phyloP scores from a whole-genome alignment of 2,113 vertebrate species.

The Bos javanicus region DNA sequence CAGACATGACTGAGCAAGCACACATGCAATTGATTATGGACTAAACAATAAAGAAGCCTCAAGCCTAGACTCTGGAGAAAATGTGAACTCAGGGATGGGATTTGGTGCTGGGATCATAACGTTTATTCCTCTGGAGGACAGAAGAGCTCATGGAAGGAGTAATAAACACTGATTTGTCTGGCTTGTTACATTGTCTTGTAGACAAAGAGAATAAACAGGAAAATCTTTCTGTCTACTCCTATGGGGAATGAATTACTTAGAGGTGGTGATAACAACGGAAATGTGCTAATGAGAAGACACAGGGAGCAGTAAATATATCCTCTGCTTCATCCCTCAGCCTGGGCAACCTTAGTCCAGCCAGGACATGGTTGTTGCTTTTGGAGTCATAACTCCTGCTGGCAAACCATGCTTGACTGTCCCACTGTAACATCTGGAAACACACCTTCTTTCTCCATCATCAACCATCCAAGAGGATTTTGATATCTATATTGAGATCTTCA shows the following conservation, averaged over 20 bases:
- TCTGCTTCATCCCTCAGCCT: neutral
- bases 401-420: neutral
- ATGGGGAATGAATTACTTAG: neutral
- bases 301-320: neutral
- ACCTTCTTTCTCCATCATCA: neutral
- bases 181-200: neutral
- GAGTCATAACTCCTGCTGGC: neutral
- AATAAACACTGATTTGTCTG: neutral
- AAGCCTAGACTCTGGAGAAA: neutral
- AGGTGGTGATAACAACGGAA: neutral
- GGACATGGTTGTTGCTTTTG: neutral
- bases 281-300: neutral
- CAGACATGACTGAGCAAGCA: neutral
- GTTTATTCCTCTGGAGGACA: neutral
- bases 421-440: neutral
- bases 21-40: accelerated
- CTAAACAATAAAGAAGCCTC: neutral
- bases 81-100: neutral
- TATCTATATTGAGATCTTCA: neutral
- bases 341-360: neutral
- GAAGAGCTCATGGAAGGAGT: neutral
- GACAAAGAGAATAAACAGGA: neutral
- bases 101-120: too few relatives aligned
- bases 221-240: neutral
- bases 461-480: accelerated